Evolutionary conservation across 1,140 invertebrate species (phyloP).

Genomic region (Drosophila ananassae): DNA sequence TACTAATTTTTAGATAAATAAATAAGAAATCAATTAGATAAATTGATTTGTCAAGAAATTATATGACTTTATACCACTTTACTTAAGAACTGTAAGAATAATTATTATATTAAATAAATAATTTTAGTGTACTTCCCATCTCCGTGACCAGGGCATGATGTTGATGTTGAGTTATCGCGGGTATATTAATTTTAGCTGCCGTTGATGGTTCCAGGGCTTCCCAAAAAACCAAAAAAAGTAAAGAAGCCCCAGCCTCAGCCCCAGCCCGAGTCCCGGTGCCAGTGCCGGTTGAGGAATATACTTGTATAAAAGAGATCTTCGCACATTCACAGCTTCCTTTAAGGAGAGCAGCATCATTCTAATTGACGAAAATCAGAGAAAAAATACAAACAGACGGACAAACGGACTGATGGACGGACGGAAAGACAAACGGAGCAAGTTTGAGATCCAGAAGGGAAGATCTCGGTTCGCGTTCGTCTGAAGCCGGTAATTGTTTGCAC

Average conservation of each 20-base stretch:
- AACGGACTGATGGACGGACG: conserved; percentile 16
- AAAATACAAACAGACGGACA: conserved; percentile 50
- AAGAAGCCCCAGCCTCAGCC: conserved; percentile 7
- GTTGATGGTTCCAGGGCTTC: conserved; percentile 70
- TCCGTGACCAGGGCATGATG: conserved; percentile 38
- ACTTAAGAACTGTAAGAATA: background rate
- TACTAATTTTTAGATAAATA: background rate
- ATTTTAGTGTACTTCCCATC: conserved; percentile 29
- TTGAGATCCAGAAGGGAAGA: conserved; percentile 39
- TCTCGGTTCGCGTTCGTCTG: conserved; percentile 29
- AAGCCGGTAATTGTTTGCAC: conserved; percentile 75
- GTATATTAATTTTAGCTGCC: conserved; percentile 82
- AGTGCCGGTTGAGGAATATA: conserved; percentile 17
- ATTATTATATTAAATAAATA: background rate
- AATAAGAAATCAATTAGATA: too few relatives aligned
- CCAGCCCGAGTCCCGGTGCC: too few relatives aligned
- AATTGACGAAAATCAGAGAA: conserved; percentile 78
- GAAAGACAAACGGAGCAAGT: conserved; percentile 4
- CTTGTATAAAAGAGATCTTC: conserved; percentile 62
- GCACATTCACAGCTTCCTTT: conserved; percentile 78
- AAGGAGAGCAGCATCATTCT: conserved; percentile 61
- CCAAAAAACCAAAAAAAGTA: conserved; percentile 45
- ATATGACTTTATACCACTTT: too few relatives aligned
- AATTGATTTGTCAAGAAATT: too few relatives aligned
- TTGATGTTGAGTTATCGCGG: conserved; percentile 77